Evolutionary conservation across 2,888 invertebrate species (phyloP), one percentile per base, ranked within the genome.

Genomic region (Eremobia ochroleuca): DNA sequence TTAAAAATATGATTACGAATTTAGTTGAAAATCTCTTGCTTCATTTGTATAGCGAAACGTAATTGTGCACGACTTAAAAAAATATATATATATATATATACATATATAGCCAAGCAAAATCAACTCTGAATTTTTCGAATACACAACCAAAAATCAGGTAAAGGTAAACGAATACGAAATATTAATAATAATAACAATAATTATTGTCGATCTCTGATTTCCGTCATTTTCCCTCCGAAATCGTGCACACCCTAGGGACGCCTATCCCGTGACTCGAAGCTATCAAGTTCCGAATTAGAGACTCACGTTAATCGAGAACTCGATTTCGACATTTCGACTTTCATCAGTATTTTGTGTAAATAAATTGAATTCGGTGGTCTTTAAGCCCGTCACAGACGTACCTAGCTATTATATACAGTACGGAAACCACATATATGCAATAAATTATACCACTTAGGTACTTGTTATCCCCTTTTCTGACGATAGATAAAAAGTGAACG

Each of bases 241-340:
- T 64, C 37, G 55, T 76, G 64, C 15, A 18, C 70, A 76, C 82
- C 70, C 73, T 68, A 73, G 76, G 40, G 79, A 68, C 46, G 15
- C 37, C 40, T 77, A 82, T 83, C 81, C 77, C 86, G 86, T 87
- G 86, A 83, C 85, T 79, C 65, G 73, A 1, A 13, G 72, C 85
- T 71, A 87, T 87, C 81, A 78, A 86, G 46, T 82, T 81, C 67
- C 74, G 76, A 79, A 87, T 82, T 79, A 81, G 62, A 66, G 77
- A 69, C 64, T 79, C 59, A 69, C 62, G 68, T 65, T 79, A 76
- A 83, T 82, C 75, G 82, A 79, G 64, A 73, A 76, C 66, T 76
- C 68, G 76, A 67, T 72, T 78, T 67, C 52, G 49, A 66, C 76
- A 79, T 77, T 81, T 79, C 69, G 76, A 76, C 70, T 71, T 78